These are phyloP conservation scores for Acrocephalus scirpaceus DNA, from an alignment of 2,797 vertebrate species.

Conservation along the genomic window DNA sequence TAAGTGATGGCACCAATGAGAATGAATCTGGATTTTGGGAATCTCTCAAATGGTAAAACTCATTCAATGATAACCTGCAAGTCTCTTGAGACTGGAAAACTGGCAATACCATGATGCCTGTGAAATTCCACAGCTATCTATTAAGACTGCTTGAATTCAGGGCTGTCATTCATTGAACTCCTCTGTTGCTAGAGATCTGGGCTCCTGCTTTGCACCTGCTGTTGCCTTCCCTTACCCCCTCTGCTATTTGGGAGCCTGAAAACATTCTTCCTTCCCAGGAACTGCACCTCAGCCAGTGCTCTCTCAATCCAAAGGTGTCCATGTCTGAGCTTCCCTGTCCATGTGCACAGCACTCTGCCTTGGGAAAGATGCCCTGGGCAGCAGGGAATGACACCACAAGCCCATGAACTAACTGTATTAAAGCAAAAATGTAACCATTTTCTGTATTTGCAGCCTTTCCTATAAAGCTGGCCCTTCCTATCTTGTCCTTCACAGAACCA, in stretches of 20 bases:
- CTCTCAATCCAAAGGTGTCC: background rate
- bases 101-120: background rate
- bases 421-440: background rate
- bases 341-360: background rate
- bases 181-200: background rate
- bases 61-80: background rate
- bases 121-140: background rate
- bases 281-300: background rate
- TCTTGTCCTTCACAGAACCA: background rate
- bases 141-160: background rate
- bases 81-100: background rate
- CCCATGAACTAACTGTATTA: background rate
- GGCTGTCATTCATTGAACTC: background rate
- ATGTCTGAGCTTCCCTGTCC: background rate
- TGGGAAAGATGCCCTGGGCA: background rate
- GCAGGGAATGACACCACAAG: background rate
- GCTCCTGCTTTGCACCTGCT: background rate
- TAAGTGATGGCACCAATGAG: conserved; percentile 89
- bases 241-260: background rate
- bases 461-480: background rate
- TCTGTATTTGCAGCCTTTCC: background rate
- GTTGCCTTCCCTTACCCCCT: background rate
- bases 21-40: conserved; percentile 95
- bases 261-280: background rate
- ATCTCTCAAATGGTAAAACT: conserved; percentile 88